A percentile compares a stretch with the other conserved stretches of the same genome.
phyloP scores from a whole-genome alignment of 2,113 vertebrate genomes.

The Mohoua ochrocephala region DNA sequence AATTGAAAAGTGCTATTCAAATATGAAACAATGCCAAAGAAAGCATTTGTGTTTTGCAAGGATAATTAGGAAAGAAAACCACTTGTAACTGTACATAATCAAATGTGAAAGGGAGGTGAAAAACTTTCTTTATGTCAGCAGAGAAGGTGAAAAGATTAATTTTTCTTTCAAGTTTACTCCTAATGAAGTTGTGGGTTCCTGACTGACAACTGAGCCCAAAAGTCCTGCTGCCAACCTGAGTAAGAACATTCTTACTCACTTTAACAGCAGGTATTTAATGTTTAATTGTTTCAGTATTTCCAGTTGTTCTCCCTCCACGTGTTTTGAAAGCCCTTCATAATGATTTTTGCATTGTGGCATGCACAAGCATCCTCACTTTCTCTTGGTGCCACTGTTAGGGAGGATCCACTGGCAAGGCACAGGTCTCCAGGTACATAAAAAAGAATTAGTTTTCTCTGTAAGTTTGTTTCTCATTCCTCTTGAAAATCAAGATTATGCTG shows the following conservation, averaged over 20 bases:
- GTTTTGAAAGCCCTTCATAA: background rate
- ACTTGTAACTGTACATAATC: background rate
- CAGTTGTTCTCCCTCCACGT: background rate
- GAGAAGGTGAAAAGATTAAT: background rate
- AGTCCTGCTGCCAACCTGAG: background rate
- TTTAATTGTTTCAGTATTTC: background rate
- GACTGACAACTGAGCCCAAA: background rate
- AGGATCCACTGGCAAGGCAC: background rate
- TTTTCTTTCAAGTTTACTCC: background rate
- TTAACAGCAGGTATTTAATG: background rate
- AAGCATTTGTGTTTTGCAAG: background rate
- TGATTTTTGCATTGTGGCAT: background rate
- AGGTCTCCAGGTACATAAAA: background rate
- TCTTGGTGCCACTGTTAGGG: background rate
- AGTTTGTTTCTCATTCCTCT: background rate
- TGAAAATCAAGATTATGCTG: background rate
- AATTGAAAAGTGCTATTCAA: background rate
- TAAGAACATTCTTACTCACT: background rate
- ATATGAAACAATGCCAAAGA: background rate
- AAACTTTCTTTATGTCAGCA: background rate
- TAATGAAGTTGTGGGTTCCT: background rate
- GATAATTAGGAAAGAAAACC: conserved; percentile 11
- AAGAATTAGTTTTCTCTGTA: background rate
- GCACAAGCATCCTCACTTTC: background rate
- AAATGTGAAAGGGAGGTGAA: background rate